Evolutionary conservation across 92 coral and sea anemone species (phyloP).

Genomic region (Palythoa heliodiscus): DNA sequence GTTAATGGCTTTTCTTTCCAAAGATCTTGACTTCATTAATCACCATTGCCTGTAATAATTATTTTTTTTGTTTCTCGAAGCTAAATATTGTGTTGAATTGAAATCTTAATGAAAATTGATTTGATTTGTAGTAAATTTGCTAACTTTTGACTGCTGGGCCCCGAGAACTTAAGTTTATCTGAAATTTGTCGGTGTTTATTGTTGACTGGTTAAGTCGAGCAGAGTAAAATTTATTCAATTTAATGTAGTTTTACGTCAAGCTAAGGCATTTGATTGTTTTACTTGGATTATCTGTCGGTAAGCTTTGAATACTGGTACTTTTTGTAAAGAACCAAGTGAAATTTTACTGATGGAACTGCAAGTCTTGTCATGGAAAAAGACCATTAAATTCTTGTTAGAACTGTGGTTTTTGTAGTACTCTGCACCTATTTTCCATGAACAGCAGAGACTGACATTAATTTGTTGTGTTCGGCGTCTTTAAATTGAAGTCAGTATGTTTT

Average conservation of each 20-base stretch:
- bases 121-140: slow-evolving; percentile 9
- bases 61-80: slow-evolving; percentile 30
- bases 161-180: neutral
- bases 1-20: slow-evolving; percentile 27
- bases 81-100: slow-evolving; percentile 9
- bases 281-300: neutral
- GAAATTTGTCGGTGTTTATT: neutral
- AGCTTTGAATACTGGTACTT: neutral
- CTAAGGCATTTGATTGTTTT: neutral
- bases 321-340: neutral
- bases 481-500: too few species aligned
- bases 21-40: slow-evolving; percentile 30
- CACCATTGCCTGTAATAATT: slow-evolving; percentile 12
- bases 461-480: too few species aligned
- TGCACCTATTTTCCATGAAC: too few species aligned
- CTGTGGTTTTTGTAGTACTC: too few species aligned
- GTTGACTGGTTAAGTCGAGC: too few species aligned
- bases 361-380: too few species aligned
- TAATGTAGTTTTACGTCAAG: neutral
- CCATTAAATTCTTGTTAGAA: too few species aligned
- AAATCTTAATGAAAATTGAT: neutral
- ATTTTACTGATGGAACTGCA: neutral
- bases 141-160: slow-evolving; percentile 17
- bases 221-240: neutral
- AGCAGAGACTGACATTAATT: too few species aligned